Evolutionary conservation across 1,140 invertebrate species (phyloP).

Genomic region (Eurosta solidaginis): DNA sequence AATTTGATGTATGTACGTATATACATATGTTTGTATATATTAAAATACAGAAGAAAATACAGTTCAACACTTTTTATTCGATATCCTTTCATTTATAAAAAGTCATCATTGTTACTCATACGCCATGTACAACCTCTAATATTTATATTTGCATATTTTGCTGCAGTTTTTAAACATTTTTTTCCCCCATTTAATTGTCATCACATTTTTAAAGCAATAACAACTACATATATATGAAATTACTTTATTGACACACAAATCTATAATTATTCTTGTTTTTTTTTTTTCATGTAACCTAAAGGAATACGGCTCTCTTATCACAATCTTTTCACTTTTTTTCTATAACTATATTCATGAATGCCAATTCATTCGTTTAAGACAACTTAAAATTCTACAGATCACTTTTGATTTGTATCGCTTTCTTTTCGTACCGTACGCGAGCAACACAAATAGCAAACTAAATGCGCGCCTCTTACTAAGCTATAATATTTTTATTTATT

Average conservation of each 20-base stretch:
- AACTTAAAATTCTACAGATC: not conserved
- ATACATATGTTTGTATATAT: too few relatives aligned
- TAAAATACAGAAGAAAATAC: too few relatives aligned
- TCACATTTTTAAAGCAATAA: too few relatives aligned
- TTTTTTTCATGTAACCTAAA: not conserved
- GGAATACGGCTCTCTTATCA: not conserved
- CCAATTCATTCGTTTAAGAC: too few relatives aligned
- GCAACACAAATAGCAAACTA: slow-evolving; percentile 56
- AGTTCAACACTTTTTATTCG: too few relatives aligned
- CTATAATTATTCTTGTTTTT: not conserved
- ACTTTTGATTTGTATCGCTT: not conserved
- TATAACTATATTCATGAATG: too few relatives aligned
- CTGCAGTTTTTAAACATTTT: not conserved
- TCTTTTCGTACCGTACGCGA: slow-evolving; percentile 49
- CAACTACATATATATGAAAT: too few relatives aligned
- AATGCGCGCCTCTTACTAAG: slow-evolving; percentile 32
- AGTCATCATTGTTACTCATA: slow-evolving; percentile 26
- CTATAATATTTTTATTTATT: not conserved
- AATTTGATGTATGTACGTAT: too few relatives aligned
- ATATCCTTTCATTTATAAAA: not conserved
- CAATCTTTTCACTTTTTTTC: not conserved
- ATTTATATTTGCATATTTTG: too few relatives aligned
- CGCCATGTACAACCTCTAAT: not conserved
- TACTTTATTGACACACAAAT: too few relatives aligned
- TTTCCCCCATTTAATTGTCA: not conserved